These are phyloP conservation scores for Ascaphus truei DNA, from an alignment of 2,113 vertebrate species.

Conservation along the genomic window DNA sequence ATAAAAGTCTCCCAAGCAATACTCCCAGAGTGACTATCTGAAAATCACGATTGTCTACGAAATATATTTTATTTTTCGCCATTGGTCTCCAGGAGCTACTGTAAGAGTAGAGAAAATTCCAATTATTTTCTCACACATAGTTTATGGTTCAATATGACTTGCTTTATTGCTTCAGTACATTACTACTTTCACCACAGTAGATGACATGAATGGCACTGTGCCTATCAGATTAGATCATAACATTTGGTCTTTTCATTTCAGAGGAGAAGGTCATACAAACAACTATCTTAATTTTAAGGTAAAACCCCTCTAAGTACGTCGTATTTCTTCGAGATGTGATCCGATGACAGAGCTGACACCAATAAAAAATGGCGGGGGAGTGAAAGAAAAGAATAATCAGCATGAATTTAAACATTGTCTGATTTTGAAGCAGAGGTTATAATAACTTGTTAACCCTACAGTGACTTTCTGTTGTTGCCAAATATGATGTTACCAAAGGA, in stretches of 20 bases:
- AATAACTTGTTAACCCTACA: too few relatives aligned
- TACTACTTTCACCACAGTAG: too few relatives aligned
- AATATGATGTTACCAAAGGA: too few relatives aligned
- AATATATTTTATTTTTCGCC: neutral
- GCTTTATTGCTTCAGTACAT: neutral
- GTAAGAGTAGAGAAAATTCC: slow-evolving; percentile 5
- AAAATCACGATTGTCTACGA: neutral
- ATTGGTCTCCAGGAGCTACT: too few relatives aligned
- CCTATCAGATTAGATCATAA: too few relatives aligned
- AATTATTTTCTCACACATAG: neutral
- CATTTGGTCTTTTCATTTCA: neutral
- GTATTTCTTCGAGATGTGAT: neutral
- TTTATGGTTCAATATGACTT: neutral
- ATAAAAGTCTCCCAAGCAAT: too few relatives aligned
- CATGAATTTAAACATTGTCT: too few relatives aligned
- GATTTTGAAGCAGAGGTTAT: too few relatives aligned
- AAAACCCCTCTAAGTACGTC: neutral
- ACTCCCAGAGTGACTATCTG: neutral
- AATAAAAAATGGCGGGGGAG: too few relatives aligned
- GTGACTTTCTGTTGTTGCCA: too few relatives aligned
- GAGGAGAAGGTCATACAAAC: neutral
- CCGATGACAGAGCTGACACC: neutral
- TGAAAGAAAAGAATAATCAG: too few relatives aligned
- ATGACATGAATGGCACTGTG: neutral
- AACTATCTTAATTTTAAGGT: neutral